phyloP scores from a whole-genome alignment of 2,113 vertebrate species.

The Dipodomys ordii region DNA sequence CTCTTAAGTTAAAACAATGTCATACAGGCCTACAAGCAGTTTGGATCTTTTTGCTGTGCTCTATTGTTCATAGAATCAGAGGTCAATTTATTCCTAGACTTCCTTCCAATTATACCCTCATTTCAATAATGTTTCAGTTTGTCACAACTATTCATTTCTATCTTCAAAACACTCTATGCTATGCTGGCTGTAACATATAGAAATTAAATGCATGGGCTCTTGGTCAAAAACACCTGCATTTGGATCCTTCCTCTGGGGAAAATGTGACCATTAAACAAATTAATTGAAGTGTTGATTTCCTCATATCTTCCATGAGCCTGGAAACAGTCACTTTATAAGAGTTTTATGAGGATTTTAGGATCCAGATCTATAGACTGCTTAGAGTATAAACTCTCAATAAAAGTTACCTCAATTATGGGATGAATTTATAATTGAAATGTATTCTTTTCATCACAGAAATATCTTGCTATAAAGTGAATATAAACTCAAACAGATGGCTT shows the following conservation, averaged over 20 bases:
- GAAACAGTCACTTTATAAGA: neutral
- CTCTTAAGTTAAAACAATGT: neutral
- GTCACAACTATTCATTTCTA: neutral
- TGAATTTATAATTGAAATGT: slow-evolving; percentile 8
- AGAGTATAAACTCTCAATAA: slow-evolving; percentile 4
- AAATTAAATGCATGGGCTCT: neutral
- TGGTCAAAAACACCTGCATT: neutral
- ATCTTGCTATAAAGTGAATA: slow-evolving; percentile 39
- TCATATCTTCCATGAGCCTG: neutral
- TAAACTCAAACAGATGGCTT: neutral
- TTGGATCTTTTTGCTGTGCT: neutral
- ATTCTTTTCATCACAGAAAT: neutral
- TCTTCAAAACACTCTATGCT: neutral
- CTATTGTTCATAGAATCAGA: neutral
- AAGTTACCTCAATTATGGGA: slow-evolving; percentile 56
- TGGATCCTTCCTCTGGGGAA: neutral
- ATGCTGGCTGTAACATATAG: neutral
- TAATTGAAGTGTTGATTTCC: neutral
- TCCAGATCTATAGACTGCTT: neutral
- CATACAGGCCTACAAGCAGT: neutral
- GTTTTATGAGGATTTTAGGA: slow-evolving; percentile 11
- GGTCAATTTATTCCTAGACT: neutral
- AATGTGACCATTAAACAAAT: neutral
- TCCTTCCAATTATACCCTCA: neutral
- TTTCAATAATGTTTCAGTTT: neutral